phyloP scores from a whole-genome alignment of 2,797 vertebrate species.

The Xyrichtys novacula region DNA sequence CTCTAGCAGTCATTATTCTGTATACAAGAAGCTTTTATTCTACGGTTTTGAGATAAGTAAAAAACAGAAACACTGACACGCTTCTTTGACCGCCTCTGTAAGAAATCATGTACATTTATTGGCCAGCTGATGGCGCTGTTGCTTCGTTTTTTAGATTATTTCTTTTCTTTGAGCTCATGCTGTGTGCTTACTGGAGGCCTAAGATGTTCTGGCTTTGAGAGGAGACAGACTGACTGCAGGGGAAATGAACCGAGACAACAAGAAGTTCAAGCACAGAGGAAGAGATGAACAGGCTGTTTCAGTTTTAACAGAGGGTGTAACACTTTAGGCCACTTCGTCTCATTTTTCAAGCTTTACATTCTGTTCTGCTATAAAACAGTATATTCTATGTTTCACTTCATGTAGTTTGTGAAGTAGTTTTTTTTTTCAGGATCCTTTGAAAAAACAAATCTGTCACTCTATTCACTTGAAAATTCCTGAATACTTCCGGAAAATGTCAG shows the following conservation, averaged over 20 bases:
- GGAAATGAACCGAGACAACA: conserved; percentile 78
- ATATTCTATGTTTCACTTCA: too few species aligned
- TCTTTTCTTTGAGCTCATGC: not conserved
- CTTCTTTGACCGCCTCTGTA: not conserved
- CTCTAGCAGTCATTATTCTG: too few species aligned
- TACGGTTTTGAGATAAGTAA: not conserved
- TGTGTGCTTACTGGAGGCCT: conserved; percentile 65
- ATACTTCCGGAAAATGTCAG: too few species aligned
- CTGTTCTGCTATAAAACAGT: too few species aligned
- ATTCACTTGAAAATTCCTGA: too few species aligned
- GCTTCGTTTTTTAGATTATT: conserved; percentile 6
- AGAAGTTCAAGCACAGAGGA: conserved; percentile 85
- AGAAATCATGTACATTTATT: not conserved
- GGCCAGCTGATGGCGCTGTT: conserved; percentile 44
- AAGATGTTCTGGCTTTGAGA: conserved; percentile 83
- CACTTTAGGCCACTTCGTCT: not conserved
- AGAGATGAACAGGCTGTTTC: conserved; percentile 84
- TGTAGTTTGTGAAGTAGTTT: too few species aligned
- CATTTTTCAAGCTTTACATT: too few species aligned
- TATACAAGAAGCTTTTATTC: not conserved
- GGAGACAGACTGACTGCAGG: conserved; percentile 76
- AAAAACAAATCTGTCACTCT: too few species aligned
- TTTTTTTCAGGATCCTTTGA: too few species aligned
- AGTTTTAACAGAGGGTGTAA: conserved; percentile 72
- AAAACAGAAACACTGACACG: too few species aligned